Conservation (phyloP, 2,113 vertebrate species). For the Natator depressus region DNA sequence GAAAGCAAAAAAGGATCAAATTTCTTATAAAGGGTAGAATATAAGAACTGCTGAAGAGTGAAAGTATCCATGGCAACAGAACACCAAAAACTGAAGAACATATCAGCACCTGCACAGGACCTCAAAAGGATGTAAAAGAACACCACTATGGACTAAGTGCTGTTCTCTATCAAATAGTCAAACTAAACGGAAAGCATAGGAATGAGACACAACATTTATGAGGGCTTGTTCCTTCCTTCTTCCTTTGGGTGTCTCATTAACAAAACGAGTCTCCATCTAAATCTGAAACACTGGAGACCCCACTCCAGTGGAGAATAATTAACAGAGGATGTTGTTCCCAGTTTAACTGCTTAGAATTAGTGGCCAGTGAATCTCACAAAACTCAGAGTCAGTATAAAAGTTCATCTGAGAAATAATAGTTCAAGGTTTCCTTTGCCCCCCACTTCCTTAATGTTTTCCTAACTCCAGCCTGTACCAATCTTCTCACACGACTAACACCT, state of each 20-base stretch:
- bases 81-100: background rate
- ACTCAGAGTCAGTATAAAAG: slow-evolving; percentile 64
- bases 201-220: background rate
- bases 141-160: fast-evolving
- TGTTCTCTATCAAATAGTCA: background rate
- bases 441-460: slow-evolving; percentile 58
- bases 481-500: slow-evolving; percentile 36
- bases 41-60: fast-evolving
- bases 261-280: background rate
- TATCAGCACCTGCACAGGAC: background rate
- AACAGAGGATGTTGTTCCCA: slow-evolving; percentile 41
- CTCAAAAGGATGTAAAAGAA: background rate
- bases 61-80: background rate
- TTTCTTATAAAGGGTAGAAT: background rate
- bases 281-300: slow-evolving; percentile 13
- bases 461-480: slow-evolving; percentile 54
- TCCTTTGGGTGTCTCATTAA: background rate
- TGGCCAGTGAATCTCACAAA: slow-evolving; percentile 54
- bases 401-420: slow-evolving; percentile 60
- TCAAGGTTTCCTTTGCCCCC: slow-evolving; percentile 67
- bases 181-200: background rate
- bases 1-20: background rate
- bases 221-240: background rate
- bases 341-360: slow-evolving; percentile 62
- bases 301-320: slow-evolving; percentile 17